phyloP scores from a whole-genome alignment of 2,888 invertebrate genomes.

The Chymomyza caudatula region DNA sequence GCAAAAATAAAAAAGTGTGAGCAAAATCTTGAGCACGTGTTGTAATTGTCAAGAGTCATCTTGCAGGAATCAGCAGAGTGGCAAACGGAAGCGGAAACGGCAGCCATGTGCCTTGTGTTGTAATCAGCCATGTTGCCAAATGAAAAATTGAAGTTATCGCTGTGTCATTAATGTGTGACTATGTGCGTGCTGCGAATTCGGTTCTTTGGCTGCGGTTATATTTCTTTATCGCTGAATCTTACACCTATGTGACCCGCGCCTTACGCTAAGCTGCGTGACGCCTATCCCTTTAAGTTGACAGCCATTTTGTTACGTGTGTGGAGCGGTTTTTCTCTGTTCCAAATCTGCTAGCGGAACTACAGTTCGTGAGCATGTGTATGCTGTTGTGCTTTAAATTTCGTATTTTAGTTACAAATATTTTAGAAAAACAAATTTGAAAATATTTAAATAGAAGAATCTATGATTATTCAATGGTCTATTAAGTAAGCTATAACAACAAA shows the following conservation, averaged over 20 bases:
- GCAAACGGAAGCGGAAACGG: constrained; percentile 57
- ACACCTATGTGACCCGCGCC: constrained; percentile 6
- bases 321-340: not conserved
- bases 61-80: constrained; percentile 2
- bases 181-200: not conserved
- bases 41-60: constrained; percentile 59
- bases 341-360: no score
- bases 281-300: constrained; percentile 16
- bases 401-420: no score
- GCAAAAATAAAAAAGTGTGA: constrained; percentile 13
- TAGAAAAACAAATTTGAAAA: no score
- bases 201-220: constrained; percentile 1
- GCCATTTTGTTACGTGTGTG: not conserved
- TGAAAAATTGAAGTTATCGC: constrained; percentile 62
- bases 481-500: no score
- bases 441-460: no score
- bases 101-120: constrained; percentile 31
- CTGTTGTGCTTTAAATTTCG: no score
- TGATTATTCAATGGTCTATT: no score
- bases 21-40: constrained; percentile 56
- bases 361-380: no score
- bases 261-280: constrained; percentile 11
- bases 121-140: constrained; percentile 33
- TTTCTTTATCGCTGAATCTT: constrained; percentile 31
- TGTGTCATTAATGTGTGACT: constrained; percentile 48